Percentiles rank a stretch among this genome's conserved stretches.
phyloP scores from a whole-genome alignment of 2,888 invertebrate species.

The Polyommatus icarus region DNA sequence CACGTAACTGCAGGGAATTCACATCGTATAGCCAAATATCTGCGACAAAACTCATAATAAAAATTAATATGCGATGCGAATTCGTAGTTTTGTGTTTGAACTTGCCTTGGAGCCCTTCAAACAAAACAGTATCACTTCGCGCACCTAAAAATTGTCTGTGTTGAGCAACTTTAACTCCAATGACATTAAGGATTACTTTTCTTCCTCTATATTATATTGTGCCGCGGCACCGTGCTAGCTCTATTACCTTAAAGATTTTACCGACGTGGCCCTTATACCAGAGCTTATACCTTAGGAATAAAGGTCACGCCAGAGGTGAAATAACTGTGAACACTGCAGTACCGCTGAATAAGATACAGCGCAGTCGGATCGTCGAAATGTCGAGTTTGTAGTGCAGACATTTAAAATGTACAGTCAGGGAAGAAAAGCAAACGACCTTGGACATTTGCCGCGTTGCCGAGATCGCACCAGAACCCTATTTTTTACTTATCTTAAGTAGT shows the following conservation, averaged over 20 bases:
- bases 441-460: too few relatives aligned
- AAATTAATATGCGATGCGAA: neutral
- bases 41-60: neutral
- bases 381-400: neutral
- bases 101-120: too few relatives aligned
- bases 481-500: too few relatives aligned
- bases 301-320: neutral
- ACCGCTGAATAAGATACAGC: neutral
- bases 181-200: too few relatives aligned
- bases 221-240: neutral
- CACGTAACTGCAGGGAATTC: too few relatives aligned
- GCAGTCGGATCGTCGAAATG: neutral
- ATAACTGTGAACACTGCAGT: neutral
- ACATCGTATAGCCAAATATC: too few relatives aligned
- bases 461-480: too few relatives aligned
- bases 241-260: neutral
- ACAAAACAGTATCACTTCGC: neutral
- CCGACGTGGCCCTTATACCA: neutral
- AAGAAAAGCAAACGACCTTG: too few relatives aligned
- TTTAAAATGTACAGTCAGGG: too few relatives aligned
- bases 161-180: neutral
- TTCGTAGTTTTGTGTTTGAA: neutral
- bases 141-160: neutral
- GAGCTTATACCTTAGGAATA: too few relatives aligned
- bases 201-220: too few relatives aligned